phyloP scores from a whole-genome alignment of 2,888 invertebrate species.

The Meteorus cinctellus region DNA sequence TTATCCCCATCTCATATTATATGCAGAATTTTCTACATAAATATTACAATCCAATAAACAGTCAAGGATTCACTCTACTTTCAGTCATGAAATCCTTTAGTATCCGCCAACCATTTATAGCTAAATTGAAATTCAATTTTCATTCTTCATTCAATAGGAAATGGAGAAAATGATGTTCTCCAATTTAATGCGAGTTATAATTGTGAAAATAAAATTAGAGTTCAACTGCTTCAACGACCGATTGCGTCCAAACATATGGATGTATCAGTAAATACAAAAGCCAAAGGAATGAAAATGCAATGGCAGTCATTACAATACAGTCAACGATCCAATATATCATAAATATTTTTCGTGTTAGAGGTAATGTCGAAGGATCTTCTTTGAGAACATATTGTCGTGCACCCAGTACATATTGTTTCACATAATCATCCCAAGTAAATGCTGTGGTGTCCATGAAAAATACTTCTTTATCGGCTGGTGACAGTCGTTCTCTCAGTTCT shows the following conservation, averaged over 20 bases:
- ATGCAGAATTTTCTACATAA: neutral
- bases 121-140: neutral
- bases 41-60: neutral
- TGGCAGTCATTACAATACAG: constrained; percentile 53
- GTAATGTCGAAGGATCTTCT: constrained; percentile 85
- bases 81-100: neutral
- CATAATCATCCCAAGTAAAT: constrained; percentile 79
- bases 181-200: neutral
- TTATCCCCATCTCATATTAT: neutral
- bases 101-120: neutral
- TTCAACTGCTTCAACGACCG: constrained; percentile 49
- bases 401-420: constrained; percentile 85
- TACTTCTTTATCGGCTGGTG: constrained; percentile 67
- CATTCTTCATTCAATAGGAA: neutral
- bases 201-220: constrained; percentile 1
- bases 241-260: constrained; percentile 49
- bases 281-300: constrained; percentile 59
- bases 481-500: constrained; percentile 57
- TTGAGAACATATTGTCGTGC: constrained; percentile 89
- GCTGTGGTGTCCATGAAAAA: constrained; percentile 74
- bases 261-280: constrained; percentile 54
- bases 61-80: neutral
- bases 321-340: constrained; percentile 65
- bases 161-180: neutral
- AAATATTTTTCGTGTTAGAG: constrained; percentile 80